Evolutionary conservation across 2,888 invertebrate genomes (phyloP).

Genomic region (Oxycera nigricornis): DNA sequence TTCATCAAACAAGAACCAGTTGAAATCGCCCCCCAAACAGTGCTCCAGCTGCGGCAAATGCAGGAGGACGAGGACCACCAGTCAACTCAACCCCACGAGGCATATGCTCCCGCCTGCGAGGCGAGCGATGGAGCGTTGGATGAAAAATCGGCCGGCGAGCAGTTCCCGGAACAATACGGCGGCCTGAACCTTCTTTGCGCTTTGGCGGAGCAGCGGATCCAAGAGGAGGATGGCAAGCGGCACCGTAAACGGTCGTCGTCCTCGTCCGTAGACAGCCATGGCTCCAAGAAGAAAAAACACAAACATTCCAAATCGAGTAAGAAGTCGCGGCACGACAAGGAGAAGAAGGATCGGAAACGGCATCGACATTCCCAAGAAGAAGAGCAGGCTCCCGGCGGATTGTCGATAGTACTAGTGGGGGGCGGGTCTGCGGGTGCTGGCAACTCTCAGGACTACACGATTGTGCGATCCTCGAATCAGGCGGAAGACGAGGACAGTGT

Average conservation of each 20-base stretch:
- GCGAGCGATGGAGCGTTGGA: conserved; percentile 49
- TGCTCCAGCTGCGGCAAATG: not conserved
- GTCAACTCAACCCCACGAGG: conserved; percentile 27
- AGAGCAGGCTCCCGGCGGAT: not conserved
- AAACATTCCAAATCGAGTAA: conserved; percentile 63
- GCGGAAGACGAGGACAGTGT: conserved; percentile 52
- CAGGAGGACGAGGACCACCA: conserved; percentile 45
- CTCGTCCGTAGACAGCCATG: conserved; percentile 55
- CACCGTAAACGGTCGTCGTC: conserved; percentile 47
- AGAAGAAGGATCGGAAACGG: conserved; percentile 42
- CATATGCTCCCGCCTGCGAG: conserved; percentile 38
- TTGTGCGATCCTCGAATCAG: not conserved
- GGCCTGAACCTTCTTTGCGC: conserved; percentile 81
- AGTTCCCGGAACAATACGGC: conserved; percentile 63
- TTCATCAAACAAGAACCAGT: conserved; percentile 58
- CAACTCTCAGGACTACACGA: conserved; percentile 50
- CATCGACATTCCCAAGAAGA: conserved; percentile 57
- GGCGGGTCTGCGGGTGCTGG: conserved; percentile 43
- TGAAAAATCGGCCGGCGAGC: conserved; percentile 34
- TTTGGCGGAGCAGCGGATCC: conserved; percentile 82
- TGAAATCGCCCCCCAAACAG: not conserved
- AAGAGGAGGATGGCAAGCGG: conserved; percentile 70
- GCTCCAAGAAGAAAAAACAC: conserved; percentile 61
- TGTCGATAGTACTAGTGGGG: not conserved
- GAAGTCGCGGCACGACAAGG: conserved; percentile 54